Evolutionary conservation across 2,113 vertebrate genomes (phyloP), one percentile per base, ranked within the genome.

Genomic region (Cacatua alba): DNA sequence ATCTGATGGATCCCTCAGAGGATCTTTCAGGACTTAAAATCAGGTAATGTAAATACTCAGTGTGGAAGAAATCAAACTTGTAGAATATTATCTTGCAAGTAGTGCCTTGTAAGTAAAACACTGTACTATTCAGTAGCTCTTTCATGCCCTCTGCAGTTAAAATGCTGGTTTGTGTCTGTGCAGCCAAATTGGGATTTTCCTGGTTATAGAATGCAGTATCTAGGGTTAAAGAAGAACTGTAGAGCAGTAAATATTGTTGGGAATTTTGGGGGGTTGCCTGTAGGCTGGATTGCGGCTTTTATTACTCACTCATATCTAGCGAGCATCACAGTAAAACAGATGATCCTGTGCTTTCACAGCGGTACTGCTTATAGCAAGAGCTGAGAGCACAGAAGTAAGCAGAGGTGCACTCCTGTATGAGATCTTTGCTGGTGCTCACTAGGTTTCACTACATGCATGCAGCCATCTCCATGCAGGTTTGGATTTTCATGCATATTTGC

Each of bases 91-190:
- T 11, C 5, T 41, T 71, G 68, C 13, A 26, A 86, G 46, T 62
- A 62, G 15, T 10, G 29, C 48, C 43, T 41, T 64, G 28, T 28
- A 49, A 86, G 35, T 43, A 41, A 86, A 92, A 11, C 35, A 18
- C 20, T 48, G 43, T 25, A 33, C 72, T 91, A 28, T 96, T 97
- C 87, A 76, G 79, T 55, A 80, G 96, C 94, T 95, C 92, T 96
- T 94, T 97, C 60, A 71, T 57, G 96, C 97, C 96, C 96, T 88
- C 96, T 97, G 87, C 96, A 90, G 94, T 97, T 90, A 46, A 94
- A 94, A 90, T 29, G 51, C 25, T 68, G 62, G 5, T 86, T 88
- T 69, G 35, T 86, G 48, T 13, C 48, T 94, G 29, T 81, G 72
- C 77, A 95, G 28, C 59, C 49, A 13, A 69, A 82, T 10, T 41